These are phyloP conservation scores for Clepsis dumicolana DNA, from an alignment of 2,888 invertebrate species.

Conservation along the genomic window DNA sequence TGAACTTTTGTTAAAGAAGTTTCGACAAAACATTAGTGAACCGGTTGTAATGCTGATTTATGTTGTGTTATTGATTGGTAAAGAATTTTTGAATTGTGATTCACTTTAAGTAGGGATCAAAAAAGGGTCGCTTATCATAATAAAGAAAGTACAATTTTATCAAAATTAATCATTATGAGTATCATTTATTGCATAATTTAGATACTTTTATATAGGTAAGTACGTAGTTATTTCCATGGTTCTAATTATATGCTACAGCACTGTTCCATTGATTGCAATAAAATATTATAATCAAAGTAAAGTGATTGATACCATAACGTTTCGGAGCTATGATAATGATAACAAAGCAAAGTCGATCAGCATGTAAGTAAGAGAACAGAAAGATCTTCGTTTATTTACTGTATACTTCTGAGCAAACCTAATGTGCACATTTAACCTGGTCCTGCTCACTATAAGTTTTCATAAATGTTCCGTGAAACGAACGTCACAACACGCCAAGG, in stretches of 20 bases:
- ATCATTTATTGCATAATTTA: too few relatives aligned
- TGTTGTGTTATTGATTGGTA: too few relatives aligned
- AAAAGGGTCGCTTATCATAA: neutral
- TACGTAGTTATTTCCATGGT: too few relatives aligned
- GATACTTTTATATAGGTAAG: too few relatives aligned
- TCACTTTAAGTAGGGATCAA: neutral
- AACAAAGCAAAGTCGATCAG: neutral
- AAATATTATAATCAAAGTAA: neutral
- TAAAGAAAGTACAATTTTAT: conserved; percentile 3
- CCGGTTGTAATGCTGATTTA: too few relatives aligned
- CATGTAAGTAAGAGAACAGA: neutral
- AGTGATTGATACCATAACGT: neutral
- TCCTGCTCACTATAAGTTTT: neutral
- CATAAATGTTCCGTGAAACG: neutral
- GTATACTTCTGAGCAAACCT: neutral
- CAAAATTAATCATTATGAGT: neutral
- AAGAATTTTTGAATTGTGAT: neutral
- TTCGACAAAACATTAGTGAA: too few relatives aligned
- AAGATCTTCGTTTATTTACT: neutral
- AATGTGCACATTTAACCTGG: neutral
- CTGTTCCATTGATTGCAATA: neutral
- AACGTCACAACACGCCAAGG: too few relatives aligned
- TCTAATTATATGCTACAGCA: too few relatives aligned
- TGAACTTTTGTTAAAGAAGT: too few relatives aligned
- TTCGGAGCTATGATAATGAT: neutral